phyloP scores from a whole-genome alignment of 2,113 vertebrate genomes.

The Tauraco erythrolophus region DNA sequence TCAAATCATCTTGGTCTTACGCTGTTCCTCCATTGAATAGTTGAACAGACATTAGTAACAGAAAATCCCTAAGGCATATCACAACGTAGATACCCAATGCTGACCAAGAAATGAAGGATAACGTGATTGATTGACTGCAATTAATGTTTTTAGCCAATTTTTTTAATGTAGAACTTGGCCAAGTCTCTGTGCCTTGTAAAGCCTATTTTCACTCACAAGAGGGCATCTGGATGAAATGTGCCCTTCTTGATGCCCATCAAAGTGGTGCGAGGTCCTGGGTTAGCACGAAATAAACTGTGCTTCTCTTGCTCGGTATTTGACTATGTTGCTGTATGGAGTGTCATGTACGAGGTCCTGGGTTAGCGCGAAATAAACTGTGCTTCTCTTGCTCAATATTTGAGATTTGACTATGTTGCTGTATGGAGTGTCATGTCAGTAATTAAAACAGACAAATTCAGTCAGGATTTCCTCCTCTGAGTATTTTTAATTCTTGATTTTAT shows the following conservation, averaged over 20 bases:
- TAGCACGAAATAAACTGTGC: accelerated
- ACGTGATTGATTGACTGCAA: accelerated
- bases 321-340: accelerated
- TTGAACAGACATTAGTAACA: background rate
- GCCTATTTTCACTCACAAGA: background rate
- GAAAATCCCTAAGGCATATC: background rate
- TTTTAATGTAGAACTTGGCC: background rate
- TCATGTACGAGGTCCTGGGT: too few species aligned
- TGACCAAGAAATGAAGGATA: background rate
- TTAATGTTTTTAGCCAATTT: background rate
- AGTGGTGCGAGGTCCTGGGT: background rate
- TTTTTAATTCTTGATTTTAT: background rate
- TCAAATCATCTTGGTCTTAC: background rate
- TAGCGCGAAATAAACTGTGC: accelerated
- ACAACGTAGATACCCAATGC: background rate
- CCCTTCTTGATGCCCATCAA: background rate
- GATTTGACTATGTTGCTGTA: background rate
- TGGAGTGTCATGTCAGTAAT: accelerated
- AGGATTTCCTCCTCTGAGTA: background rate
- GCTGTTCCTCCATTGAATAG: background rate
- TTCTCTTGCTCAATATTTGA: background rate
- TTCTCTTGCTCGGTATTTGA: background rate
- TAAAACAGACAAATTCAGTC: background rate
- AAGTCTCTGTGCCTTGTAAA: background rate
- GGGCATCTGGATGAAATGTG: background rate